Conservation (phyloP, 2,888 invertebrate genomes). For the Polyommatus icarus region DNA sequence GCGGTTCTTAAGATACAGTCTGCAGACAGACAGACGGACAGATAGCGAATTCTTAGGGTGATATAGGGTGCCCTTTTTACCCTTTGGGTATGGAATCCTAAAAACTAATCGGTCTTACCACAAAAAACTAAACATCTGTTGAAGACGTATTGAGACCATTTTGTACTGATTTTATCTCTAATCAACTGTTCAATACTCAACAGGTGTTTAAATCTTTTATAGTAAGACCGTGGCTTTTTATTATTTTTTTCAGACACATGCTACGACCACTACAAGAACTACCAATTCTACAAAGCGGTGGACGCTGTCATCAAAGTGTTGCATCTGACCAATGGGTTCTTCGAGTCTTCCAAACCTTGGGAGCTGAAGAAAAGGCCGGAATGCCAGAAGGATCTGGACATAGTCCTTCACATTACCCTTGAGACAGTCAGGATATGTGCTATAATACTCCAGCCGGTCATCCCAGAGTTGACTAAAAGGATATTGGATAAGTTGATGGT, state of each 20-base stretch:
- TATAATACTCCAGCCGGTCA: constrained; percentile 91
- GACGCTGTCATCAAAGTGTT: constrained; percentile 88
- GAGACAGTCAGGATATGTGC: constrained; percentile 88
- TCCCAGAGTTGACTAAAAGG: constrained; percentile 85
- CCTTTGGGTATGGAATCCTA: no score
- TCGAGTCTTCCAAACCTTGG: constrained; percentile 95
- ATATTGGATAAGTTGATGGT: constrained; percentile 86
- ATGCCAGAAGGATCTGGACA: constrained; percentile 82
- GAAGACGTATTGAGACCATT: no score
- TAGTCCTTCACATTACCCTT: constrained; percentile 89
- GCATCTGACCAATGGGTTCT: constrained; percentile 90
- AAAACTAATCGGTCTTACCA: no score
- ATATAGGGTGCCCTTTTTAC: no score
- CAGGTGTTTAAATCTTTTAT: no score
- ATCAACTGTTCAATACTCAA: no score
- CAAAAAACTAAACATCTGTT: no score
- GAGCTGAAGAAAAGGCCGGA: constrained; percentile 84
- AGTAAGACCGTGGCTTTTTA: no score
- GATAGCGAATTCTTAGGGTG: no score
- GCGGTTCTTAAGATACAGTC: no score
- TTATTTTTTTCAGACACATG: constrained; percentile 78
- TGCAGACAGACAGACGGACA: no score
- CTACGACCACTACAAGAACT: constrained; percentile 84
- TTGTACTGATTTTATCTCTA: no score
- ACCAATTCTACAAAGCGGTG: constrained; percentile 90